Conservation (phyloP, 2,888 invertebrate species). For the Hartigia nigra region DNA sequence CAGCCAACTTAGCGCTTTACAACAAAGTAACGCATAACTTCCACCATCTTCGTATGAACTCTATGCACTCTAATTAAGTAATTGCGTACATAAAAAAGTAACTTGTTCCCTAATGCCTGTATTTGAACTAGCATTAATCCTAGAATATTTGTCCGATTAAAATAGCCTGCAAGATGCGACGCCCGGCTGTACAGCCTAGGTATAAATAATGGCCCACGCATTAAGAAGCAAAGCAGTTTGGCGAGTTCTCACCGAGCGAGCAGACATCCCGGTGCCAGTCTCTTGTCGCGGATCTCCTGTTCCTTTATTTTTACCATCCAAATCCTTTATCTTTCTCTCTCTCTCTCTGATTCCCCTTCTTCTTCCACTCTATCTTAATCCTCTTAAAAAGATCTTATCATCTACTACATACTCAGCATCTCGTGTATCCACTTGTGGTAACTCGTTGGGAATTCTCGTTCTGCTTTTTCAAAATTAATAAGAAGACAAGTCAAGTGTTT, state of each 20-base stretch:
- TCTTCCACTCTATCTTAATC: too few relatives aligned
- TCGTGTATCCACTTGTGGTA: too few relatives aligned
- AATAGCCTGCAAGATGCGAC: slow-evolving; percentile 6
- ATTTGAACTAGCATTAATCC: neutral
- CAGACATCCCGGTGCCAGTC: slow-evolving; percentile 7
- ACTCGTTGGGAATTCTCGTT: neutral
- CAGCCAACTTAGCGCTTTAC: neutral
- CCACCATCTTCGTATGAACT: neutral
- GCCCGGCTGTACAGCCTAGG: neutral
- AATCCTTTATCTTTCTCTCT: neutral
- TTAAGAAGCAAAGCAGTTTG: slow-evolving; percentile 7
- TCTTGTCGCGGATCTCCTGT: neutral
- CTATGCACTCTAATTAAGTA: neutral
- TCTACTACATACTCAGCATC: too few relatives aligned
- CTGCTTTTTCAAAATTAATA: neutral
- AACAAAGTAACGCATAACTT: neutral
- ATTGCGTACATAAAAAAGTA: neutral
- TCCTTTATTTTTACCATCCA: neutral
- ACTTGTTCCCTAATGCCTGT: neutral
- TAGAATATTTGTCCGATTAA: neutral
- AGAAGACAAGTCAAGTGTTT: neutral
- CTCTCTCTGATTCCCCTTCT: neutral
- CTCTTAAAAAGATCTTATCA: too few relatives aligned
- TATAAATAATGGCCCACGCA: slow-evolving; percentile 11
- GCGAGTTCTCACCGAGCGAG: slow-evolving; percentile 1